A percentile compares a stretch with the other conserved stretches of the same genome.
These are phyloP conservation scores for Chrysolina americana DNA, from an alignment of 2,888 invertebrate species.

Conservation along the genomic window DNA sequence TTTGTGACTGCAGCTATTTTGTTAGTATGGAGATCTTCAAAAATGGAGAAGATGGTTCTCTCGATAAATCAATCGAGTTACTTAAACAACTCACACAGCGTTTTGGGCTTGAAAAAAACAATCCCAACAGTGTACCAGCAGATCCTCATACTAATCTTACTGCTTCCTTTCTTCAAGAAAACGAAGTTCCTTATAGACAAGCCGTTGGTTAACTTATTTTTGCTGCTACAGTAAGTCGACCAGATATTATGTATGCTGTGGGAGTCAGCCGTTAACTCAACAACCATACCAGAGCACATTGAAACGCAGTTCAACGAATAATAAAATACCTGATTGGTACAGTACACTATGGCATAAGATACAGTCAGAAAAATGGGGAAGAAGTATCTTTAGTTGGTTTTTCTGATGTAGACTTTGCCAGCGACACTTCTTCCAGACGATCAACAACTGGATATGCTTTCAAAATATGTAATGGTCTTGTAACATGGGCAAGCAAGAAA, in stretches of 20 bases:
- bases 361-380: slow-evolving; percentile 25
- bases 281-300: slow-evolving; percentile 22
- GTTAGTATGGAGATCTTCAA: slow-evolving; percentile 9
- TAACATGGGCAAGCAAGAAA: slow-evolving; percentile 40
- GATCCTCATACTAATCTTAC: slow-evolving; percentile 23
- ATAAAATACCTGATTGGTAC: neutral
- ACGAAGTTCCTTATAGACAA: slow-evolving; percentile 33
- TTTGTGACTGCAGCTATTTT: neutral
- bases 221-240: slow-evolving; percentile 8
- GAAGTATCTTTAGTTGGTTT: neutral
- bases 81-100: slow-evolving; percentile 20
- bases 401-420: neutral
- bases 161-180: neutral
- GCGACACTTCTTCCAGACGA: neutral
- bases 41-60: neutral
- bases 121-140: slow-evolving; percentile 19
- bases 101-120: slow-evolving; percentile 24
- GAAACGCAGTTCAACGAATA: slow-evolving; percentile 30
- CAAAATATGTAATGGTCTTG: too few species aligned
- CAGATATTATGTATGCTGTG: slow-evolving; percentile 33
- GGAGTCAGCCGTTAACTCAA: slow-evolving; percentile 24
- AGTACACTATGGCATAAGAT: slow-evolving; percentile 8
- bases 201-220: slow-evolving; percentile 33
- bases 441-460: too few species aligned
- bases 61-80: neutral